A percentile compares a stretch with the other conserved stretches of the same genome.
phyloP scores from a whole-genome alignment of 2,888 invertebrate genomes.

The Frankliniella intonsa region DNA sequence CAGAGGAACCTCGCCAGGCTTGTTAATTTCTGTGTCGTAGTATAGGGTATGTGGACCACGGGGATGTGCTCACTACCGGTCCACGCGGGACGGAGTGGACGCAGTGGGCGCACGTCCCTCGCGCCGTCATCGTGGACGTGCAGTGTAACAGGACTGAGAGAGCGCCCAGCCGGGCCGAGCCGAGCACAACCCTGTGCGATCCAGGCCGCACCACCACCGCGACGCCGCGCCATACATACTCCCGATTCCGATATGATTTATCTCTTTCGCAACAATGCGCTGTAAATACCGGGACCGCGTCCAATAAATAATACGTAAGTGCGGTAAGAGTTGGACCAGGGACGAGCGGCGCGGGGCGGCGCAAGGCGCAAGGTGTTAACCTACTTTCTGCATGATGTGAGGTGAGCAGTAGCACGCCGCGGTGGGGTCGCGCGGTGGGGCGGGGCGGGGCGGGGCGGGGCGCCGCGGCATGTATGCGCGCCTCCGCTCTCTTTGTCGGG shows the following conservation, averaged over 20 bases:
- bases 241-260: background rate
- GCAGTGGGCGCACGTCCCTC: background rate
- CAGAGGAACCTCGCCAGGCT: no score
- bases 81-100: background rate
- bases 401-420: background rate
- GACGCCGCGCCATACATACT: background rate
- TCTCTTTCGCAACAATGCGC: conserved; percentile 9
- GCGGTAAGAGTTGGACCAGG: conserved; percentile 2
- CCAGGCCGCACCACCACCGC: background rate
- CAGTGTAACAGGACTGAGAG: background rate
- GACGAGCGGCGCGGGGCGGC: background rate
- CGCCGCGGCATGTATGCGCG: no score
- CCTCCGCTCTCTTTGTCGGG: no score
- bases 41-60: no score
- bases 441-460: no score
- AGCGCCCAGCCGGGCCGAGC: background rate
- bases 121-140: background rate
- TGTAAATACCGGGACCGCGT: background rate
- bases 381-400: background rate
- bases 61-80: background rate
- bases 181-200: background rate
- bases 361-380: background rate
- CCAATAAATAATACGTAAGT: conserved; percentile 21
- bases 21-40: no score
- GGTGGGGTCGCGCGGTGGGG: background rate